Conservation (phyloP, 2,113 vertebrate species). For the Sciurus niger region DNA sequence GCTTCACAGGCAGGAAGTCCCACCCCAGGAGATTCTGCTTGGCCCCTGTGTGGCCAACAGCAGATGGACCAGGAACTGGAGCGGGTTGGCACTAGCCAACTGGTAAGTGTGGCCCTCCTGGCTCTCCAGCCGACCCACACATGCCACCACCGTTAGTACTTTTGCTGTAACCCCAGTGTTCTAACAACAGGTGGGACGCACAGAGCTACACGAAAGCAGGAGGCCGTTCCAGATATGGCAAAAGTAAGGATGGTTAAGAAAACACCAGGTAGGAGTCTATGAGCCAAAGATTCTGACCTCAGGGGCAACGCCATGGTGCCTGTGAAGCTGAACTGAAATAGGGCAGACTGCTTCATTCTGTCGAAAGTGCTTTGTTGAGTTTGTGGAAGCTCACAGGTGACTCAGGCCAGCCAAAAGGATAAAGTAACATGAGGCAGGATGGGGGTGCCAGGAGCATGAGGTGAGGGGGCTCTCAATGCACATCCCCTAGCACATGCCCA, state of each 20-base stretch:
- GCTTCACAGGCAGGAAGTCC: slow-evolving; percentile 26
- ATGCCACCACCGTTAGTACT: rapidly evolving
- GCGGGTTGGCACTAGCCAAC: not conserved
- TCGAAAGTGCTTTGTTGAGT: not conserved
- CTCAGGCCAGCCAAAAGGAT: not conserved
- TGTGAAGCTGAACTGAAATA: not conserved
- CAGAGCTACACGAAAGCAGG: not conserved
- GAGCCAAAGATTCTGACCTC: not conserved
- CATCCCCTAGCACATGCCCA: not conserved
- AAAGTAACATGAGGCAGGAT: not conserved
- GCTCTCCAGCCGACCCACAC: not conserved
- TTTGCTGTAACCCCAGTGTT: not conserved
- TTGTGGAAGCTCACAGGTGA: not conserved
- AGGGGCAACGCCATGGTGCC: not conserved
- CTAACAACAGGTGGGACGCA: not conserved
- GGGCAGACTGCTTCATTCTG: not conserved
- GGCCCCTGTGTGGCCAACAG: not conserved
- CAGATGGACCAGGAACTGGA: not conserved
- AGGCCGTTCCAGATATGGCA: not conserved
- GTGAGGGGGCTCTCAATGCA: not conserved
- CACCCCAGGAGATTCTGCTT: not conserved
- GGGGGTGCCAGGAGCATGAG: not conserved
- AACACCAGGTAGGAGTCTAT: not conserved
- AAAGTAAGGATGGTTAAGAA: not conserved
- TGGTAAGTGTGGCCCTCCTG: not conserved